Evolutionary conservation across 2,888 invertebrate species (phyloP).

Genomic region (Andrena dorsata): DNA sequence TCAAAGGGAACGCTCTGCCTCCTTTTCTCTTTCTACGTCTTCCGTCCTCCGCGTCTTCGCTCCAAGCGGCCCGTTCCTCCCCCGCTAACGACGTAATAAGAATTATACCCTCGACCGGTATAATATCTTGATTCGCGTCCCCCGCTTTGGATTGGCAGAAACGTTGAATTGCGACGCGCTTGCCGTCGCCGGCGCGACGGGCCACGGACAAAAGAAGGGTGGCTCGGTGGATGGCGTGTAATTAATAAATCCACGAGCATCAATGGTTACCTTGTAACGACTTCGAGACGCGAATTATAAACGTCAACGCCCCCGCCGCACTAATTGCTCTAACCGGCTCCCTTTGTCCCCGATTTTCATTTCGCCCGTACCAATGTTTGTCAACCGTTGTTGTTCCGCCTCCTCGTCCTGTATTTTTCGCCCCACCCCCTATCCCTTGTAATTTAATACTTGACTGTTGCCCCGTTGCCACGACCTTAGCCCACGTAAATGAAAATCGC

Average conservation of each 20-base stretch:
- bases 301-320: constrained; percentile 23
- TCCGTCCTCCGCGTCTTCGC: constrained; percentile 5
- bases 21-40: background rate
- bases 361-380: constrained; percentile 38
- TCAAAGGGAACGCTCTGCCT: constrained; percentile 69
- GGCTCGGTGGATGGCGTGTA: constrained; percentile 46
- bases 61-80: background rate
- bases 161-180: constrained; percentile 37
- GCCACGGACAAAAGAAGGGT: constrained; percentile 32
- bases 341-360: constrained; percentile 44
- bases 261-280: constrained; percentile 38
- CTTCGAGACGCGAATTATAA: constrained; percentile 51
- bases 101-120: constrained; percentile 67
- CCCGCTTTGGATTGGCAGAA: constrained; percentile 60
- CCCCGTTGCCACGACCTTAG: background rate
- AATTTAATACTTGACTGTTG: constrained; percentile 30
- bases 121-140: constrained; percentile 62
- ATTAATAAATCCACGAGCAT: constrained; percentile 61
- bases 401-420: background rate
- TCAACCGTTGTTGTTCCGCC: constrained; percentile 14
- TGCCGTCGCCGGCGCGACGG: constrained; percentile 11
- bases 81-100: constrained; percentile 70
- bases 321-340: constrained; percentile 44
- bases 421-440: background rate
- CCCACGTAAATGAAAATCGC: constrained; percentile 10